A percentile compares a stretch with the other conserved stretches of the same genome.
Conservation (phyloP, 2,888 invertebrate genomes). For the Acrobasis repandana region DNA sequence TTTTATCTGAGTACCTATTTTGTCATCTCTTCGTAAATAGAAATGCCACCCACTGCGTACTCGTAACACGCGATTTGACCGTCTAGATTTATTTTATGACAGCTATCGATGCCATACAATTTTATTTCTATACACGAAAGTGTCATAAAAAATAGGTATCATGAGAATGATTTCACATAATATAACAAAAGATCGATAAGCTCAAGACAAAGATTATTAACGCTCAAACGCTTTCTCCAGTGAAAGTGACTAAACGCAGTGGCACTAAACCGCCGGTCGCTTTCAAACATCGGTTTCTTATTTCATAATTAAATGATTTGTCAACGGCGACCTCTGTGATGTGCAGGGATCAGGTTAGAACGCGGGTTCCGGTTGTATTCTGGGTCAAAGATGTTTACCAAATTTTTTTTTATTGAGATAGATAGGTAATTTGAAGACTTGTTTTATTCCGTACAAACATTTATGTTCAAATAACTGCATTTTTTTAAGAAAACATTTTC, state of each 20-base stretch:
- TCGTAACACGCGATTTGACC: neutral
- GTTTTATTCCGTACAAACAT: no score
- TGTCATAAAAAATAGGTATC: neutral
- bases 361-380: neutral
- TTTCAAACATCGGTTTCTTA: slow-evolving; percentile 61
- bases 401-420: neutral
- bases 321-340: slow-evolving; percentile 24
- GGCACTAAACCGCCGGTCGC: slow-evolving; percentile 66
- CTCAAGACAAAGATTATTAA: slow-evolving; percentile 67
- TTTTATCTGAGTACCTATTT: neutral
- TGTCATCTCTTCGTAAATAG: neutral
- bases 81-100: neutral
- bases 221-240: slow-evolving; percentile 77
- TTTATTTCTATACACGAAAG: neutral
- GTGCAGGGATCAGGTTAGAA: neutral
- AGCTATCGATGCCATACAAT: neutral
- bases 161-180: neutral
- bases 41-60: neutral
- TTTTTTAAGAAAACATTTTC: no score
- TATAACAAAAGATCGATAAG: slow-evolving; percentile 26
- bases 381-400: neutral
- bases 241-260: slow-evolving; percentile 73
- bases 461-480: no score
- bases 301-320: slow-evolving; percentile 21
- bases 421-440: no score